These are phyloP conservation scores for Raja brachyura DNA, from an alignment of 2,113 vertebrate species.

Conservation along the genomic window DNA sequence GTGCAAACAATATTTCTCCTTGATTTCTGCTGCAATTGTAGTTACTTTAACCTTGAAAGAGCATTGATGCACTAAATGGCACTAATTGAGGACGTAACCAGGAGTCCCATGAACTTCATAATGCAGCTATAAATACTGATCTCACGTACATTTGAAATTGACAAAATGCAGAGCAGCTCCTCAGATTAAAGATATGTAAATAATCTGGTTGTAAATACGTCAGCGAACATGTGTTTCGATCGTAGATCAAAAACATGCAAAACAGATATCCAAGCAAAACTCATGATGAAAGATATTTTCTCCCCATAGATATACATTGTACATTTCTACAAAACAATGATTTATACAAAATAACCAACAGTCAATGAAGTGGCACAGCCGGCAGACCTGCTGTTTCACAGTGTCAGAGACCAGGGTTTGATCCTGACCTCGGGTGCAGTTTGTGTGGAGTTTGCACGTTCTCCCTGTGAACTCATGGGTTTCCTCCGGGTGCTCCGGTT, in stretches of 20 bases:
- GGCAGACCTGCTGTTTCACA: too few species aligned
- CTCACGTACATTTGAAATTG: not conserved
- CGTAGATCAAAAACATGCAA: not conserved
- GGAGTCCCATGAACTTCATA: not conserved
- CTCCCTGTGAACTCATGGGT: too few species aligned
- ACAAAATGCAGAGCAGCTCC: not conserved
- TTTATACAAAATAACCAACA: too few species aligned
- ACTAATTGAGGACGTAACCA: not conserved
- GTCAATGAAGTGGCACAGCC: too few species aligned
- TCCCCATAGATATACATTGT: not conserved
- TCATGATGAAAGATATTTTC: not conserved
- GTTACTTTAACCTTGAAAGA: not conserved
- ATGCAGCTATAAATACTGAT: not conserved
- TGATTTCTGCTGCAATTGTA: not conserved
- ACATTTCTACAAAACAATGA: not conserved
- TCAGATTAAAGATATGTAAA: not conserved
- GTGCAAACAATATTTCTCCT: not conserved
- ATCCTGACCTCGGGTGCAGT: too few species aligned
- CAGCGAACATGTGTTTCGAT: not conserved
- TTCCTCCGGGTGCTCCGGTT: too few species aligned
- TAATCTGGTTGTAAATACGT: not conserved
- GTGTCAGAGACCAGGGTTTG: too few species aligned
- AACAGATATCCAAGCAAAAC: not conserved
- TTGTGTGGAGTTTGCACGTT: too few species aligned
- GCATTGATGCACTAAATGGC: not conserved